A percentile compares a stretch with the other conserved stretches of the same genome.
These are phyloP conservation scores for Parnassius mnemosyne DNA, from an alignment of 2,888 invertebrate species.

Conservation along the genomic window DNA sequence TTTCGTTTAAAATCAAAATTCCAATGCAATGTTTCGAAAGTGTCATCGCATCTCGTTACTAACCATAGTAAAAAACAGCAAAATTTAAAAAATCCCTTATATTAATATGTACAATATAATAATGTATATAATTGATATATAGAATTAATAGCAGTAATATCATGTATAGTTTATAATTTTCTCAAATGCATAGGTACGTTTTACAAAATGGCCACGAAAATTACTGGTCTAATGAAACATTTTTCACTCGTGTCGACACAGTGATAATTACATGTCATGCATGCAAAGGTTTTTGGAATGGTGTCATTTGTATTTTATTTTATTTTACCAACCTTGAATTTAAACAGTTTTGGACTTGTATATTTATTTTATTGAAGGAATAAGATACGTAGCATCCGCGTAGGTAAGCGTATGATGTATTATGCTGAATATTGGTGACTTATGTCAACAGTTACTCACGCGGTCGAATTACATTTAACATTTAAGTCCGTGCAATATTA, in stretches of 20 bases:
- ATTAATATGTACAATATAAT: too few species aligned
- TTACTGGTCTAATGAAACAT: background rate
- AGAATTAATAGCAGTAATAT: background rate
- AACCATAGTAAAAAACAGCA: too few species aligned
- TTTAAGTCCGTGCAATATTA: conserved; percentile 10
- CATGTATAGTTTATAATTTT: background rate
- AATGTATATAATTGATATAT: too few species aligned
- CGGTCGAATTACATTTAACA: conserved; percentile 12
- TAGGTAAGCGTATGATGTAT: conserved; percentile 2
- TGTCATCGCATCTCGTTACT: too few species aligned
- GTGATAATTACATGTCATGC: background rate
- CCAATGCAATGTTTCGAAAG: too few species aligned
- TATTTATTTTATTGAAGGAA: conserved; percentile 4
- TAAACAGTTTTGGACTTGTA: background rate
- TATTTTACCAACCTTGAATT: too few species aligned
- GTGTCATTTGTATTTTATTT: too few species aligned
- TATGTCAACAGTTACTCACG: conserved; percentile 7
- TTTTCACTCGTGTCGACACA: background rate
- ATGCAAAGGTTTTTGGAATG: background rate
- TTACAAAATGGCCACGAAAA: background rate
- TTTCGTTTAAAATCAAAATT: too few species aligned
- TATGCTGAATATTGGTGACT: conserved; percentile 1
- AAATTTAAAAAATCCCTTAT: too few species aligned
- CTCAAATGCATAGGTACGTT: background rate
- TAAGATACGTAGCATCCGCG: conserved; percentile 9